Conservation (phyloP, 1,140 invertebrate species). For the Apis dorsata region DNA sequence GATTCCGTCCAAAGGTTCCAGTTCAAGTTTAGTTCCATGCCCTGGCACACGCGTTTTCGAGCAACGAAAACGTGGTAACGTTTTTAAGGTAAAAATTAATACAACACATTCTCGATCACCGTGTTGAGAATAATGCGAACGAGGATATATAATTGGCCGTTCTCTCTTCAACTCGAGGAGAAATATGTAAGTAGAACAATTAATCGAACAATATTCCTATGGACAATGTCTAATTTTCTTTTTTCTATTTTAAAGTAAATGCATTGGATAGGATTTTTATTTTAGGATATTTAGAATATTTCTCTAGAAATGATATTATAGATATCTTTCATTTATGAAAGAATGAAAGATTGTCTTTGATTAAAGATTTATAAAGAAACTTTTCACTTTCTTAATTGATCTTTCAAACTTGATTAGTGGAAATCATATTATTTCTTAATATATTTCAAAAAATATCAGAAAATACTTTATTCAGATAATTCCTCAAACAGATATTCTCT, state of each 20-base stretch:
- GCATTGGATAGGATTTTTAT: too few species aligned
- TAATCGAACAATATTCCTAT: too few species aligned
- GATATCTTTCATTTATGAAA: not conserved
- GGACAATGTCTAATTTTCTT: too few species aligned
- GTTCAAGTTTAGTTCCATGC: slow-evolving; percentile 1
- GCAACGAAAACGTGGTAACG: not conserved
- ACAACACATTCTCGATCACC: not conserved
- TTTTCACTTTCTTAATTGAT: not conserved
- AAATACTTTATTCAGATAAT: too few species aligned
- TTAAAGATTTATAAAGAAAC: not conserved
- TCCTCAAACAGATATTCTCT: too few species aligned
- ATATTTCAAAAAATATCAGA: too few species aligned
- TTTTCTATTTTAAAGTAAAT: too few species aligned
- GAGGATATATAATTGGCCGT: not conserved
- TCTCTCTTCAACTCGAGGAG: slow-evolving; percentile 11
- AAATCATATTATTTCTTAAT: too few species aligned
- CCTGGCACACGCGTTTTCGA: not conserved
- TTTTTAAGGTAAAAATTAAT: not conserved
- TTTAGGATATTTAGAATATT: too few species aligned
- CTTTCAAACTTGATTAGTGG: too few species aligned
- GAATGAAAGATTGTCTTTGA: not conserved
- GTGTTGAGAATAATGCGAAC: slow-evolving; percentile 29
- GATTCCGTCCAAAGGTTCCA: slow-evolving; percentile 46
- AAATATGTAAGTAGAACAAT: slow-evolving; percentile 38
- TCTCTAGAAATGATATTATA: too few species aligned